Evolutionary conservation across 2,888 invertebrate species (phyloP).

Genomic region (Julus scandinavius): DNA sequence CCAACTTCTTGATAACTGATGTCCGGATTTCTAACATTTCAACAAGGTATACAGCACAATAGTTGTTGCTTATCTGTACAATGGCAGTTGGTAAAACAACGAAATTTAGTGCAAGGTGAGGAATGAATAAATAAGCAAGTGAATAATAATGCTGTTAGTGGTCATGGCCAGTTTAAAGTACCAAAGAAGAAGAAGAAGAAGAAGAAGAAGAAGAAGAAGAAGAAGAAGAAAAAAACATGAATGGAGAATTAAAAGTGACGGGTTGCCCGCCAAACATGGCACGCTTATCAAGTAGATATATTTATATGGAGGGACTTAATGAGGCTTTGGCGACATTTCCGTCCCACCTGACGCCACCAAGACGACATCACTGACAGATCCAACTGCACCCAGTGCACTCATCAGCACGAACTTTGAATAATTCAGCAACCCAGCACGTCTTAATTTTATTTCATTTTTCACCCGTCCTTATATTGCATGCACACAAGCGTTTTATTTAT

Average conservation of each 20-base stretch:
- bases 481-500: background rate
- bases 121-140: background rate
- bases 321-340: slow-evolving; percentile 20
- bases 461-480: background rate
- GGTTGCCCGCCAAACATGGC: background rate
- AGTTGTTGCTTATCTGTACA: too few species aligned
- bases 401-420: background rate
- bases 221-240: background rate
- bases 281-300: background rate
- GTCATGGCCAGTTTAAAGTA: background rate
- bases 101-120: background rate
- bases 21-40: too few species aligned
- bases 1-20: too few species aligned
- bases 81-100: too few species aligned
- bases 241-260: background rate
- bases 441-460: background rate
- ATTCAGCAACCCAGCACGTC: background rate
- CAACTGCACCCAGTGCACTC: slow-evolving; percentile 21
- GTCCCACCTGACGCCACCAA: slow-evolving; percentile 31
- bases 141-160: background rate
- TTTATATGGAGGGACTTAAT: background rate
- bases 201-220: background rate
- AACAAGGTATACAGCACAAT: too few species aligned
- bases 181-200: background rate
- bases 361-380: slow-evolving; percentile 42